phyloP scores from a whole-genome alignment of 2,113 vertebrate species.

The Phaethon lepturus region DNA sequence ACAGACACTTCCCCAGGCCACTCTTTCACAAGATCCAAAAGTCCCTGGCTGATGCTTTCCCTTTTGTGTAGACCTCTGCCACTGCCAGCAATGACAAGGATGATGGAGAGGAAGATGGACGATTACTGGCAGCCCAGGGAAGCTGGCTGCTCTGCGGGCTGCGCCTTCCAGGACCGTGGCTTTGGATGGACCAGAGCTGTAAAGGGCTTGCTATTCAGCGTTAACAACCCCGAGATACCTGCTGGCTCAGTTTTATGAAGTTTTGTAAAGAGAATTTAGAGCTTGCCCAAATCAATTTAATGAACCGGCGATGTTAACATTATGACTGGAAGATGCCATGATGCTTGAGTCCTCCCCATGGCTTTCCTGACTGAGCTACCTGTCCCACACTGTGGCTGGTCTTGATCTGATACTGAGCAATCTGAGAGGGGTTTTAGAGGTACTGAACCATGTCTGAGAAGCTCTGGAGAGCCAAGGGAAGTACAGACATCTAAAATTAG shows the following conservation, averaged over 20 bases:
- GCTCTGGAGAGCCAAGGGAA: not conserved
- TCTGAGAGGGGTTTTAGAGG: not conserved
- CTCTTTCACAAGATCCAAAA: not conserved
- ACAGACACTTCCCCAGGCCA: not conserved
- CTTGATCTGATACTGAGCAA: not conserved
- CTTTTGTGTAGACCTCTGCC: not conserved
- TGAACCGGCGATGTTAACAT: not conserved
- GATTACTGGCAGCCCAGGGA: not conserved
- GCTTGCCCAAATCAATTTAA: not conserved
- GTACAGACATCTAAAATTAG: not conserved
- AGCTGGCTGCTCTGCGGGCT: not conserved
- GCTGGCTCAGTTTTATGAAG: not conserved
- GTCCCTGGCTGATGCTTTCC: not conserved
- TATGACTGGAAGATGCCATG: not conserved
- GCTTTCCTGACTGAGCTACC: accelerated
- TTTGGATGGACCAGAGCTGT: not conserved
- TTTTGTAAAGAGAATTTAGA: not conserved
- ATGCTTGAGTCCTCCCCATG: accelerated
- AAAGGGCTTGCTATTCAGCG: not conserved
- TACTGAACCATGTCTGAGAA: not conserved
- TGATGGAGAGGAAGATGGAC: not conserved
- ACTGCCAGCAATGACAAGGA: not conserved
- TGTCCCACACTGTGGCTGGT: not conserved
- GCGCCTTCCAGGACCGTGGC: not conserved
- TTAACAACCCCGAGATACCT: not conserved